Base-by-base conservation (phyloP, 2,113 vertebrate genomes). In the Chamaetylas fuelleborni region DNA sequence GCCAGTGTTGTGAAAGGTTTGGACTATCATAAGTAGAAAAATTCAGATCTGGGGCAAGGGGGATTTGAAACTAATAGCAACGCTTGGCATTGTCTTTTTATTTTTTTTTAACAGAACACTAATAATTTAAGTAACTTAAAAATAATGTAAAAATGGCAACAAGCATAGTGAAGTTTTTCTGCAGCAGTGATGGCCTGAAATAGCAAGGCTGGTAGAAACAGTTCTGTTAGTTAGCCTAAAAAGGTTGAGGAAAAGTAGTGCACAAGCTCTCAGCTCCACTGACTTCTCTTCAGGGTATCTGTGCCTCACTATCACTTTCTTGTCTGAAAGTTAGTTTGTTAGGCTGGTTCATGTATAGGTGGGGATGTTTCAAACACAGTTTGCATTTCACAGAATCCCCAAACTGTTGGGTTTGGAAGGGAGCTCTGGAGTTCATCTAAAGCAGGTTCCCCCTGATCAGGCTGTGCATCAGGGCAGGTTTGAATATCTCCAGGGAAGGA, bases 41-140 rank as follows among this genome's bases (percentile, higher is more conserved):
- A 83, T 8, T 34, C 11, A 47, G 29, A 8, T 53, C 12, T 22
- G 11, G 9, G 7, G 13, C 1, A 1, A 0, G 23, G 8, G 2
- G 3, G 31, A 18, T 53, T 74, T 67, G 43, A 24, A 71, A 51
- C 19, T 29, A 29, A 36, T 36, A 67, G 17, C 16, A 85, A 48
- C 4, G 2, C 6, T 25, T 70, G 56, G 19, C 6, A 4, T 38
- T 69, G 69, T 51, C 5, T 54, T 40, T 57, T 23, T 8, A 15
- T 2, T 19, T 42, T 53, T 28, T 58, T 82, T 48, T 14, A 54
- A 54, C 15, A 33, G 13, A 54, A 8, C 26, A 69, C 13, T 64
- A 36, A 38, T 62, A 47, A 58, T 33, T 58, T 54, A 60, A 86
- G 34, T 54, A 60, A 26, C 19, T 86, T 60, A 4, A 47, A 50